Conservation (phyloP, 2,797 vertebrate genomes). For the Capromys pilorides region DNA sequence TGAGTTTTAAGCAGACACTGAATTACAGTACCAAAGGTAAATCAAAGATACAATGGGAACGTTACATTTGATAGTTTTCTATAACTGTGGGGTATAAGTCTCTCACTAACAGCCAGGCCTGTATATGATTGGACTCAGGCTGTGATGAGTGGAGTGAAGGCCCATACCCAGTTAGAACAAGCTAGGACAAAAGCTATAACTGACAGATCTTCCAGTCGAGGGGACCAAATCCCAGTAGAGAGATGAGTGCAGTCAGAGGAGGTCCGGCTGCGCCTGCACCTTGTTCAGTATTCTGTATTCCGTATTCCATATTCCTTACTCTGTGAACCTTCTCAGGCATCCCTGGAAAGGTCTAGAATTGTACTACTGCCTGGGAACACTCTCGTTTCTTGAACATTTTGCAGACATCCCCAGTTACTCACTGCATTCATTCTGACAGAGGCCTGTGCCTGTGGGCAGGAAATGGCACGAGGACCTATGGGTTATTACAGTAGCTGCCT, state of each 20-base stretch:
- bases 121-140: neutral
- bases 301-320: neutral
- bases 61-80: neutral
- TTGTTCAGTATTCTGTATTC: neutral
- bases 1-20: neutral
- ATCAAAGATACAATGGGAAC: neutral
- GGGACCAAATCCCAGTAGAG: neutral
- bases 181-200: neutral
- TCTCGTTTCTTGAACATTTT: neutral
- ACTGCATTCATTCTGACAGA: neutral
- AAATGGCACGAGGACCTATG: neutral
- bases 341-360: neutral
- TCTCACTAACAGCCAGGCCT: neutral
- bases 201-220: neutral
- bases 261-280: rapidly evolving
- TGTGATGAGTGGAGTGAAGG: neutral
- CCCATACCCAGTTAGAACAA: neutral
- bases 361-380: neutral
- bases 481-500: neutral
- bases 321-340: neutral
- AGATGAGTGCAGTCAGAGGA: neutral
- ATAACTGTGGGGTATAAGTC: neutral
- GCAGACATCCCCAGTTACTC: neutral
- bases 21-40: neutral
- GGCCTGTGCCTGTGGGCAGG: neutral